Percentiles rank a stretch among this genome's conserved stretches.
Evolutionary conservation across 2,113 vertebrate species (phyloP).

Genomic region (Hipposideros armiger): DNA sequence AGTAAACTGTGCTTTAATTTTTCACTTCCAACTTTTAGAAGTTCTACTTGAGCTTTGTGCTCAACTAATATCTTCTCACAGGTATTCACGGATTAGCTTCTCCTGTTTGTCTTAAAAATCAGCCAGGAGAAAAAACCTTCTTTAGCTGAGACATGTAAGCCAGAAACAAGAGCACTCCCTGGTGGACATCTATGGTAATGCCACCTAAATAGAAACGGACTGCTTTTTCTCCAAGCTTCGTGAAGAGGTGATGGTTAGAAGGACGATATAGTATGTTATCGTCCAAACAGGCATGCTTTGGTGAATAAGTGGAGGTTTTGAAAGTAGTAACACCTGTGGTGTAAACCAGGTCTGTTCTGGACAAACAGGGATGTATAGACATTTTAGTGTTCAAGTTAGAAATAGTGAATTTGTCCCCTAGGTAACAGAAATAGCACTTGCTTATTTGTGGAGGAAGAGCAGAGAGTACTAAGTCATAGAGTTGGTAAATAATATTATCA

Average conservation of each 20-base stretch:
- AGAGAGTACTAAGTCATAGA: not conserved
- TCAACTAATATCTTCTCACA: not conserved
- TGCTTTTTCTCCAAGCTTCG: not conserved
- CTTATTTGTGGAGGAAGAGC: not conserved
- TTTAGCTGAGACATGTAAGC: not conserved
- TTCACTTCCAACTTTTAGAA: conserved; percentile 32
- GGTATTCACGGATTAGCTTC: not conserved
- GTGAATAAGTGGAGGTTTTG: not conserved
- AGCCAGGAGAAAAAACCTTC: conserved; percentile 8
- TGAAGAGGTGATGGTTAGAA: not conserved
- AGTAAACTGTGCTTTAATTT: not conserved
- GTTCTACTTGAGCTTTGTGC: not conserved
- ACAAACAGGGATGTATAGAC: not conserved
- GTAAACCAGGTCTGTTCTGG: not conserved
- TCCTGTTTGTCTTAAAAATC: conserved; percentile 28
- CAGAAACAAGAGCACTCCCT: conserved; percentile 70
- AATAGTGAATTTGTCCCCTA: not conserved
- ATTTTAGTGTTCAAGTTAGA: not conserved
- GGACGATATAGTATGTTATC: not conserved
- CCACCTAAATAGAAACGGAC: not conserved
- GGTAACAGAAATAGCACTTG: conserved; percentile 1
- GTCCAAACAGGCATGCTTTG: not conserved
- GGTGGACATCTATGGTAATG: not conserved
- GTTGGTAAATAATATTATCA: not conserved
- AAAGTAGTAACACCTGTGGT: not conserved